These are phyloP conservation scores for Phaonia tiefii DNA, from an alignment of 2,888 invertebrate species.

Conservation along the genomic window DNA sequence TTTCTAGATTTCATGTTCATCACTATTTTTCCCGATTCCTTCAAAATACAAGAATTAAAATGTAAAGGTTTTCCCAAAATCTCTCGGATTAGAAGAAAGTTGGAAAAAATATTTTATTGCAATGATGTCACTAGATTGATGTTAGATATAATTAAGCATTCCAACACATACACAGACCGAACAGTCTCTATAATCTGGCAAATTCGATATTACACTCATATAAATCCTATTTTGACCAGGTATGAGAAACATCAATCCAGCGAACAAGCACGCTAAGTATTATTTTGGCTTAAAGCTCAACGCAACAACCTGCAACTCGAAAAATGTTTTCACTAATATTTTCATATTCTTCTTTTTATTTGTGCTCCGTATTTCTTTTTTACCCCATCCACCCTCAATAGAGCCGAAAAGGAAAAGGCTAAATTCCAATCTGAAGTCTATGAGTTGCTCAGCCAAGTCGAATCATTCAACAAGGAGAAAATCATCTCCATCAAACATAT, in stretches of 20 bases:
- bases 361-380: neutral
- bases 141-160: constrained; percentile 46
- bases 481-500: constrained; percentile 89
- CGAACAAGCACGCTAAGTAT: constrained; percentile 62
- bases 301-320: neutral
- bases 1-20: too few relatives aligned
- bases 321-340: neutral
- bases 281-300: constrained; percentile 14
- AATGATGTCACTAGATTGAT: constrained; percentile 47
- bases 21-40: too few relatives aligned
- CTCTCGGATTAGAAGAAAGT: too few relatives aligned
- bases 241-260: constrained; percentile 53
- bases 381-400: constrained; percentile 79
- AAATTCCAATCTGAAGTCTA: constrained; percentile 99
- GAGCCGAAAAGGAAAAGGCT: constrained; percentile 98
- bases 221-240: constrained; percentile 58
- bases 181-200: too few relatives aligned
- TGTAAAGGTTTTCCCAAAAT: too few relatives aligned
- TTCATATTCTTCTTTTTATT: neutral
- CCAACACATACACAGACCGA: too few relatives aligned
- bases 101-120: constrained; percentile 47
- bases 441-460: constrained; percentile 97
- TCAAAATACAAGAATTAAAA: too few relatives aligned
- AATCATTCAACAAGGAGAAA: constrained; percentile 96
- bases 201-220: too few relatives aligned